A percentile compares a stretch with the other conserved stretches of the same genome.
phyloP scores from a whole-genome alignment of 2,797 vertebrate genomes.

The Cirrhinus molitorella region DNA sequence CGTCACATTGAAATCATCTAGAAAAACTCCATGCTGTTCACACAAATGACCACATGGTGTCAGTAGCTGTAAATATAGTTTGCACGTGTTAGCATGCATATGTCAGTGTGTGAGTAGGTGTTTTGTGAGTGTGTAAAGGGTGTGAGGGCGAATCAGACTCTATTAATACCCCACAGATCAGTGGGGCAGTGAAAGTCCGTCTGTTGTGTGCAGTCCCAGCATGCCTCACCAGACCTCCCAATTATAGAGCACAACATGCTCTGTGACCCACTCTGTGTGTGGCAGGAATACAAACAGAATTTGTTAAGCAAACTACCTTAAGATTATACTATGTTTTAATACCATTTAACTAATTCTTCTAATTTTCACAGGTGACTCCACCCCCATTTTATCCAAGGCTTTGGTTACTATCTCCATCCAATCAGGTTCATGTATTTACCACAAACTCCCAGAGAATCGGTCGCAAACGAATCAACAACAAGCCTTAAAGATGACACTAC shows the following conservation, averaged over 20 bases:
- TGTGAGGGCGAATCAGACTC: conserved; percentile 56
- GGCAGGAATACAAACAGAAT: conserved; percentile 14
- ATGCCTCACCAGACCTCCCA: conserved; percentile 52
- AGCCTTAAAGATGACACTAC: conserved; percentile 33
- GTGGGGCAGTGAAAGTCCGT: conserved; percentile 64
- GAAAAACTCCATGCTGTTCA: conserved; percentile 49
- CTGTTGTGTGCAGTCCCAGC: conserved; percentile 73
- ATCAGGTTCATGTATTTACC: conserved; percentile 36
- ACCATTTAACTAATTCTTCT: conserved; percentile 18
- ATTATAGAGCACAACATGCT: conserved; percentile 62
- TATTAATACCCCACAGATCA: conserved; percentile 62
- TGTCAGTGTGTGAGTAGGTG: conserved; percentile 38
- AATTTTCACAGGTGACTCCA: conserved; percentile 44
- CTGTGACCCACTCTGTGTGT: conserved; percentile 53
- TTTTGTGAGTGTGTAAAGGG: conserved; percentile 51
- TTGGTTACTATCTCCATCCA: conserved; percentile 47
- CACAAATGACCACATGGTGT: conserved; percentile 67
- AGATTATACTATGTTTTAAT: neutral
- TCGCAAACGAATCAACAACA: conserved; percentile 2
- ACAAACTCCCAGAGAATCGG: conserved; percentile 7
- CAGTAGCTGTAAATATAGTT: conserved; percentile 58
- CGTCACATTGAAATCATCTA: conserved; percentile 8
- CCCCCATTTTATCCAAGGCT: conserved; percentile 4
- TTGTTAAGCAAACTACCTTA: neutral
- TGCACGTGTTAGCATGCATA: conserved; percentile 65